Conservation (phyloP, 2,797 vertebrate species). For the Phrynocephalus vlangalii region DNA sequence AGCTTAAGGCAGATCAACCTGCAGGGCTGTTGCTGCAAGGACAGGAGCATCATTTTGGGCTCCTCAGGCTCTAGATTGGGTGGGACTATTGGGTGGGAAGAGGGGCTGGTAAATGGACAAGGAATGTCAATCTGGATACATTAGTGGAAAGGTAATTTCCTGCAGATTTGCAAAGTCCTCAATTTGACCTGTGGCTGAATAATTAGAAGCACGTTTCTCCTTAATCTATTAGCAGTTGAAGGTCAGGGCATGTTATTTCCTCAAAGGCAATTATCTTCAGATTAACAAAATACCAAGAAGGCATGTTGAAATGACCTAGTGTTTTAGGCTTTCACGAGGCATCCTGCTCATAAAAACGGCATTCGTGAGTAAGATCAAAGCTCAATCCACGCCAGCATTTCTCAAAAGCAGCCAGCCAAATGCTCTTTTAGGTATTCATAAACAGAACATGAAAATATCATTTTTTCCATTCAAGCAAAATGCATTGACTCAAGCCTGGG, state of each 20-base stretch:
- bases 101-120: background rate
- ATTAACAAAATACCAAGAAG: constrained; percentile 41
- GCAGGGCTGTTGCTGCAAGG: background rate
- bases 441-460: background rate
- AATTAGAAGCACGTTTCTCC: constrained; percentile 27
- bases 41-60: background rate
- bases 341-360: background rate
- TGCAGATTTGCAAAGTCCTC: constrained; percentile 32
- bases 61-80: background rate
- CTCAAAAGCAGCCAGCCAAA: background rate
- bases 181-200: constrained; percentile 39
- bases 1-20: background rate
- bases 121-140: constrained; percentile 17
- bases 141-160: constrained; percentile 44
- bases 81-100: background rate
- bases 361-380: background rate
- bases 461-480: background rate
- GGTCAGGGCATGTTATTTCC: constrained; percentile 29
- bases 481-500: background rate
- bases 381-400: background rate
- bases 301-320: background rate
- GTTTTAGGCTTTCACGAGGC: background rate
- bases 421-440: background rate
- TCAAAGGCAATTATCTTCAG: constrained; percentile 37
- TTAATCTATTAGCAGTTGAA: constrained; percentile 40